Evolutionary conservation across 2,113 vertebrate genomes (phyloP).

Genomic region (Steatornis caripensis): DNA sequence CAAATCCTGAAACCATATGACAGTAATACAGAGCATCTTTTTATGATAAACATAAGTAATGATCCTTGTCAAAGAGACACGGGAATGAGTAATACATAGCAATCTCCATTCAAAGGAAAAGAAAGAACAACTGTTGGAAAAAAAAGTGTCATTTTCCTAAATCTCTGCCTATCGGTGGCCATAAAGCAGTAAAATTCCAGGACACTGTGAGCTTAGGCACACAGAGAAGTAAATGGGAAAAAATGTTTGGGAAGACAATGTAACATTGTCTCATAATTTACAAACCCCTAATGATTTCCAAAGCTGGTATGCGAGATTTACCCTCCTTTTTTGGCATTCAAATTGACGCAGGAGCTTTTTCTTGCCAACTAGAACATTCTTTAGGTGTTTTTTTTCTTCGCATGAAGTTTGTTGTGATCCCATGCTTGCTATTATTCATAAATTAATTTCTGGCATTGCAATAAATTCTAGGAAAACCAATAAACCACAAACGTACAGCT

Average conservation of each 20-base stretch:
- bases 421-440: conserved; percentile 75
- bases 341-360: conserved; percentile 46
- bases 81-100: conserved; percentile 25
- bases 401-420: conserved; percentile 69
- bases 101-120: conserved; percentile 43
- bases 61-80: conserved; percentile 33
- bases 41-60: conserved; percentile 50
- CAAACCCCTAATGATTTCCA: conserved; percentile 67
- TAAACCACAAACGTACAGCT: conserved; percentile 69
- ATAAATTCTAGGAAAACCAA: conserved; percentile 77
- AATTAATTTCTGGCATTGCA: conserved; percentile 79
- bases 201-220: conserved; percentile 46
- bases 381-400: conserved; percentile 71
- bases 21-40: conserved; percentile 55
- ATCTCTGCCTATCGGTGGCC: not conserved
- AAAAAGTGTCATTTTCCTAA: not conserved
- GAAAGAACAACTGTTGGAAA: conserved; percentile 26
- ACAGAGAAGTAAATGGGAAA: conserved; percentile 52
- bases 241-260: conserved; percentile 54
- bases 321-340: conserved; percentile 54
- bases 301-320: conserved; percentile 59
- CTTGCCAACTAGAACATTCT: conserved; percentile 76
- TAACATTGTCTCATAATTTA: conserved; percentile 67
- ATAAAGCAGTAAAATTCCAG: conserved; percentile 45
- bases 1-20: conserved; percentile 54